Evolutionary conservation across 2,113 vertebrate genomes (phyloP).

Genomic region (Delphinus delphis): DNA sequence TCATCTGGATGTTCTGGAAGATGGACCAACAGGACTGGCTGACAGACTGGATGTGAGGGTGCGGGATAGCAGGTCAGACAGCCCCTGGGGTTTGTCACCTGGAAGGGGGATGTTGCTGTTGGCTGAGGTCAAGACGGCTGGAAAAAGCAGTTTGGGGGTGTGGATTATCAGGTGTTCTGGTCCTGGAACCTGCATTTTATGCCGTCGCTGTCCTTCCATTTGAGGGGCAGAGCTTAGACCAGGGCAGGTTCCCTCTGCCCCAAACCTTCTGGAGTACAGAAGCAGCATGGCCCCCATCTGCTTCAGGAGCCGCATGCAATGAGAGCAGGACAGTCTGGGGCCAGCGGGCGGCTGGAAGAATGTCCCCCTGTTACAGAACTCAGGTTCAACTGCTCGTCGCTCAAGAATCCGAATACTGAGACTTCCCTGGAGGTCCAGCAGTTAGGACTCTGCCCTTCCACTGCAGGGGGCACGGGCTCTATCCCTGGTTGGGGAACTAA

Average conservation of each 20-base stretch:
- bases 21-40: fast-evolving
- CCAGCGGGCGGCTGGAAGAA: fast-evolving
- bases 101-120: neutral
- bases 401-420: neutral
- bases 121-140: neutral
- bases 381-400: neutral
- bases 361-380: fast-evolving
- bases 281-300: fast-evolving
- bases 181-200: neutral
- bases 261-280: neutral
- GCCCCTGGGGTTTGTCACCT: neutral
- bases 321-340: neutral
- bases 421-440: too few species aligned
- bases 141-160: neutral
- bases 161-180: neutral
- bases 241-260: neutral
- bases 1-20: neutral
- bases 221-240: too few species aligned
- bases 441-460: too few species aligned
- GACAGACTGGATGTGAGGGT: neutral
- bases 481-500: too few species aligned
- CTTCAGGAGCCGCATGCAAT: fast-evolving
- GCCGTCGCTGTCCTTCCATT: neutral
- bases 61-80: too few species aligned
- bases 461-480: too few species aligned